Evolutionary conservation across 2,797 vertebrate species (phyloP).

Genomic region (Sebastes vulpes): DNA sequence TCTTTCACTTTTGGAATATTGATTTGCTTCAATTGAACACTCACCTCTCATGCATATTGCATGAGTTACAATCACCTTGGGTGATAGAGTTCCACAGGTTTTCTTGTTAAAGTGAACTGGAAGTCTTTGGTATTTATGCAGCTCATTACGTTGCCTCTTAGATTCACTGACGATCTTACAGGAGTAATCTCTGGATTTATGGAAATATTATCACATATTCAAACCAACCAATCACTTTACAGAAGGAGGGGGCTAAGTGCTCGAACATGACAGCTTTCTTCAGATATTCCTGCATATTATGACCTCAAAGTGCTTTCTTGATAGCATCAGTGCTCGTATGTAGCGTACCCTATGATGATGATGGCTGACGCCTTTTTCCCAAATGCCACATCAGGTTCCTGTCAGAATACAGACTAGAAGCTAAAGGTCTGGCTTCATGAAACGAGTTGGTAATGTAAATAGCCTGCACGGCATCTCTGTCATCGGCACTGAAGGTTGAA

Average conservation of each 20-base stretch:
- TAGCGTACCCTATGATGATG: conserved; percentile 20
- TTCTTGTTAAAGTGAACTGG: conserved; percentile 38
- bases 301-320: conserved; percentile 37
- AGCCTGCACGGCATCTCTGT: conserved; percentile 55
- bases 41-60: conserved; percentile 63
- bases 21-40: conserved; percentile 60
- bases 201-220: conserved; percentile 14
- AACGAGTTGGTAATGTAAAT: conserved; percentile 70
- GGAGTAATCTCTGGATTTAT: conserved; percentile 17
- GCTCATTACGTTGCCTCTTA: conserved; percentile 28
- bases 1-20: conserved; percentile 69
- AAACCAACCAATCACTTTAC: conserved; percentile 17
- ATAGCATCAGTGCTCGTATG: conserved; percentile 48
- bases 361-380: conserved; percentile 29
- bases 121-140: conserved; percentile 47
- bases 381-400: conserved; percentile 66
- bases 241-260: conserved; percentile 14
- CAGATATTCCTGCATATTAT: conserved; percentile 37
- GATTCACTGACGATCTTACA: conserved; percentile 2
- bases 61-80: conserved; percentile 71
- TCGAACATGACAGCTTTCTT: conserved; percentile 28
- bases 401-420: conserved; percentile 59
- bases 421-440: conserved; percentile 45
- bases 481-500: conserved; percentile 62
- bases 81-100: conserved; percentile 43